phyloP scores from a whole-genome alignment of 2,797 vertebrate genomes.

The Pseudochirops cupreus region DNA sequence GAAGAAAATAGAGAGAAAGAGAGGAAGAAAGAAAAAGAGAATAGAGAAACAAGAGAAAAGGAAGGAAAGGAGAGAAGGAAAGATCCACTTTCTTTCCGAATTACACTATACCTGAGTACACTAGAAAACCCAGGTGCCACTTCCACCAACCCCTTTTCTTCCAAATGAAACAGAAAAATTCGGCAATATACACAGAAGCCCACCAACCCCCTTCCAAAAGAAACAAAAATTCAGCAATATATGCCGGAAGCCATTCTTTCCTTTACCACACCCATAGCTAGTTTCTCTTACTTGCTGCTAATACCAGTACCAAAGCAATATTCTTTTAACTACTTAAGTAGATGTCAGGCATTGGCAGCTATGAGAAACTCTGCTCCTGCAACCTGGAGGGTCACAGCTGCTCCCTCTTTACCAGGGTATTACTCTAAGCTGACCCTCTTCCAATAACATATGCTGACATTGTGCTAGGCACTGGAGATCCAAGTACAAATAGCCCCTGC shows the following conservation, averaged over 20 bases:
- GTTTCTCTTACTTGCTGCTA: background rate
- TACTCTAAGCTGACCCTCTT: background rate
- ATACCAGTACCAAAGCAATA: background rate
- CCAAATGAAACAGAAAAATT: background rate
- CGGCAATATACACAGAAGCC: background rate
- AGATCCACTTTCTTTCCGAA: background rate
- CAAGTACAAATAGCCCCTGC: no score
- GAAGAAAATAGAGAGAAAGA: background rate
- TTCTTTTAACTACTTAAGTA: background rate
- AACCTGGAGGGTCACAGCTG: background rate
- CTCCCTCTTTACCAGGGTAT: background rate
- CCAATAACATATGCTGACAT: background rate
- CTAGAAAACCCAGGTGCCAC: background rate
- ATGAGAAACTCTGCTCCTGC: background rate
- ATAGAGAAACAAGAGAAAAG: no score
- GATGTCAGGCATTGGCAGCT: background rate
- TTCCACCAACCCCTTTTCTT: background rate
- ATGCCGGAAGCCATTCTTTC: background rate
- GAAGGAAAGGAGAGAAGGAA: no score
- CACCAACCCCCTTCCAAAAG: background rate
- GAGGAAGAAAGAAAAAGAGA: rapidly evolving
- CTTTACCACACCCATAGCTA: background rate
- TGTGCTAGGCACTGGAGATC: no score
- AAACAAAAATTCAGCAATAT: background rate
- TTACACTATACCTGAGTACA: background rate